A percentile compares a stretch with the other conserved stretches of the same genome.
phyloP scores from a whole-genome alignment of 1,140 invertebrate species.

The Orussus abietinus region DNA sequence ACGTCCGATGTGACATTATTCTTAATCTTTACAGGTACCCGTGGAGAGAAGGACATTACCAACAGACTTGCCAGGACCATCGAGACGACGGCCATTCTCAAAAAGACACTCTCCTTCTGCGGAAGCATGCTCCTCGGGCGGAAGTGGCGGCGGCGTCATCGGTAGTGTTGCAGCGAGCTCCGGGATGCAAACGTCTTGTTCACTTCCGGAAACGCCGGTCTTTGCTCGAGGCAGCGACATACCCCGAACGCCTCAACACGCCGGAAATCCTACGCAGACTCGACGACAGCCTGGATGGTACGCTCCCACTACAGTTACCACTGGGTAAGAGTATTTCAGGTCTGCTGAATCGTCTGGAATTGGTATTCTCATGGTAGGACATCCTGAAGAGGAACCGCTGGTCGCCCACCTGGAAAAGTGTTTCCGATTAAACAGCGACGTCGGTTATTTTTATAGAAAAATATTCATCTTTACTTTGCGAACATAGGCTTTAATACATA shows the following conservation, averaged over 20 bases:
- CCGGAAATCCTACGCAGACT: constrained; percentile 42
- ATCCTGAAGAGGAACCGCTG: neutral
- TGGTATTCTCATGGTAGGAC: neutral
- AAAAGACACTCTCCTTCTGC: constrained; percentile 53
- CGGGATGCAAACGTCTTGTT: constrained; percentile 74
- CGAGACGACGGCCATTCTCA: constrained; percentile 49
- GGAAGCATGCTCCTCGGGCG: constrained; percentile 51
- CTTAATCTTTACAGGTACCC: constrained; percentile 52
- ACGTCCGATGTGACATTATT: no score
- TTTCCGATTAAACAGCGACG: no score
- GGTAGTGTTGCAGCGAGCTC: constrained; percentile 31
- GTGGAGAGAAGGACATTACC: constrained; percentile 68
- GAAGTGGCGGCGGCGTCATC: constrained; percentile 51
- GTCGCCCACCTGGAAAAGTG: no score
- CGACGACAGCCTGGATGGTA: constrained; percentile 50
- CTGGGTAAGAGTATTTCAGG: constrained; percentile 31
- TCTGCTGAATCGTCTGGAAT: neutral
- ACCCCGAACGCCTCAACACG: constrained; percentile 66
- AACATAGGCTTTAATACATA: no score
- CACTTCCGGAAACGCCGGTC: constrained; percentile 77
- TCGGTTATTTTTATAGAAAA: no score
- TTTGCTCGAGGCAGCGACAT: constrained; percentile 77
- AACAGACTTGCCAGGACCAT: constrained; percentile 60
- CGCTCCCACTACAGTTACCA: constrained; percentile 46
- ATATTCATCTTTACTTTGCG: no score